phyloP scores from a whole-genome alignment of 1,140 invertebrate species.

The Cydia amplana region DNA sequence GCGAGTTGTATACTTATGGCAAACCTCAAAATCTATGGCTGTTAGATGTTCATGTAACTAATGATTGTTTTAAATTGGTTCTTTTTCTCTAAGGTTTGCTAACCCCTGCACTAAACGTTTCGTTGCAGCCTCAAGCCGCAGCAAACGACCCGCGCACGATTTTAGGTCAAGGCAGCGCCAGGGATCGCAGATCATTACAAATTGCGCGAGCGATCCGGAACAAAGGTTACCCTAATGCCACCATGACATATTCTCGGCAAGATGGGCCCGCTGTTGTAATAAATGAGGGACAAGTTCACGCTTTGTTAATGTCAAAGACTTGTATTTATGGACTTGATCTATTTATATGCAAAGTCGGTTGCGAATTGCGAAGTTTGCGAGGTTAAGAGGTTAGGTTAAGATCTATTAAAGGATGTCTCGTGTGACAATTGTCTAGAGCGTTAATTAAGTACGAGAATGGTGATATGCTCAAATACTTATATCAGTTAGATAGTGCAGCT shows the following conservation, averaged over 20 bases:
- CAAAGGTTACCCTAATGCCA: constrained; percentile 41
- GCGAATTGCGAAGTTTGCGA: neutral
- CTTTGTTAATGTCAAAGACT: constrained; percentile 11
- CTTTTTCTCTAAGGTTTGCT: neutral
- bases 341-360: constrained; percentile 3
- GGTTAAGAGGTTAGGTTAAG: neutral
- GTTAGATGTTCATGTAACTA: neutral
- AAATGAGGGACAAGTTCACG: constrained; percentile 24
- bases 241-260: constrained; percentile 30
- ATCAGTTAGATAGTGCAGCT: neutral
- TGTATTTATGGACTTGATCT: neutral
- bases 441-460: constrained; percentile 7
- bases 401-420: constrained; percentile 13
- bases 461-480: neutral
- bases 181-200: constrained; percentile 60
- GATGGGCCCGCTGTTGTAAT: neutral
- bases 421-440: neutral
- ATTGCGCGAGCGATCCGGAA: constrained; percentile 46
- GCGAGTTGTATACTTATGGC: too few species aligned
- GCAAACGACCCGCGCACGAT: constrained; percentile 47
- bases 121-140: neutral
- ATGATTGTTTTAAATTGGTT: neutral
- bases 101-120: neutral
- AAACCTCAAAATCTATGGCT: too few species aligned
- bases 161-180: constrained; percentile 54